phyloP scores from a whole-genome alignment of 1,140 invertebrate species.

The Heterodera schachtii region DNA sequence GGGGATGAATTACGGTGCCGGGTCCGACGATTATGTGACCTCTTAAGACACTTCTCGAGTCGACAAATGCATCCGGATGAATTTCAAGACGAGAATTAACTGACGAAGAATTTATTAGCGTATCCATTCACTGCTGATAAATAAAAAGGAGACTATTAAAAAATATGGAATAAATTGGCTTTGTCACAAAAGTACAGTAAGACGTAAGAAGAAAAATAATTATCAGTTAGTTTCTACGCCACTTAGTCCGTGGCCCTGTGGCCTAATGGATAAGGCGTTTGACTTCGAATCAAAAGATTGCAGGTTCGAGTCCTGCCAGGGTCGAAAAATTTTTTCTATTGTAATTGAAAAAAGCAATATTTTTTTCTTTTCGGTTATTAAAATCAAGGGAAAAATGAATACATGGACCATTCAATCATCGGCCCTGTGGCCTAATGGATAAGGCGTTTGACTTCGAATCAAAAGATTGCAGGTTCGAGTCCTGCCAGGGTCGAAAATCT shows the following conservation, averaged over 20 bases:
- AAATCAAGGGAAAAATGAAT: no score
- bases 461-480: slow-evolving; percentile 5
- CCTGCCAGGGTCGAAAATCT: not conserved
- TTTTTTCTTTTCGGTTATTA: not conserved
- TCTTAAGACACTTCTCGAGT: not conserved
- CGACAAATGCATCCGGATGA: slow-evolving; percentile 21
- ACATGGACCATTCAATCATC: no score
- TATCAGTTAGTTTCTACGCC: not conserved
- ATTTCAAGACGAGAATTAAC: not conserved
- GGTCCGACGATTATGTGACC: slow-evolving; percentile 18
- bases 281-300: slow-evolving; percentile 41
- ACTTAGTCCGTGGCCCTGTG: slow-evolving; percentile 1
- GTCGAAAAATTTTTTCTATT: slow-evolving; percentile 22
- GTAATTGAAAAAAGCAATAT: not conserved
- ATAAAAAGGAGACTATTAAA: no score
- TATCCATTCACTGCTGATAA: no score
- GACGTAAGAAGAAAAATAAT: not conserved
- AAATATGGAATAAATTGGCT: no score
- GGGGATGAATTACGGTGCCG: slow-evolving; percentile 26
- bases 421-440: slow-evolving; percentile 3
- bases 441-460: slow-evolving; percentile 5
- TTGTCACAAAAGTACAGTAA: no score
- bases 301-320: slow-evolving; percentile 43
- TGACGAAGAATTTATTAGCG: not conserved
- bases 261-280: slow-evolving; percentile 40